Percentiles rank a stretch among this genome's conserved stretches.
These are phyloP conservation scores for Arvicanthis niloticus DNA, from an alignment of 2,113 vertebrate species.

Conservation along the genomic window DNA sequence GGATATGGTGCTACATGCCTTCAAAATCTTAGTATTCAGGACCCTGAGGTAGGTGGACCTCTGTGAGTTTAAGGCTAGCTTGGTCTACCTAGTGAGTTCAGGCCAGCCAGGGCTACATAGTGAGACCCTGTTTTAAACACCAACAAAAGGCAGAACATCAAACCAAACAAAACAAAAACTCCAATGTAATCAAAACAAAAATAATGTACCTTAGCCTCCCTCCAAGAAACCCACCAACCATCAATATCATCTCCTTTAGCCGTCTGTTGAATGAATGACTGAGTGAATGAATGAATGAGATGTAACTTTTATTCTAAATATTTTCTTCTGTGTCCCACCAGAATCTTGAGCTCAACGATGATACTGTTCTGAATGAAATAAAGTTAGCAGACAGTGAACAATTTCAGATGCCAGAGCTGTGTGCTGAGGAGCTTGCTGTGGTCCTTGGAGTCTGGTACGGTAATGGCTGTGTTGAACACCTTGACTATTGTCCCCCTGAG, in stretches of 20 bases:
- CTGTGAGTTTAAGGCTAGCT: neutral
- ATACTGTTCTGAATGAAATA: conserved; percentile 94
- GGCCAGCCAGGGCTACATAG: neutral
- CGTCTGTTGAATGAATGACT: neutral
- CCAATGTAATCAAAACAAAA: neutral
- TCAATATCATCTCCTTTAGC: neutral
- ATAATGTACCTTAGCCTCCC: neutral
- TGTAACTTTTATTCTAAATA: conserved; percentile 52
- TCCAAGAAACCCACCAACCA: neutral
- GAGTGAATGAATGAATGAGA: conserved; percentile 42
- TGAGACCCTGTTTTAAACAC: neutral
- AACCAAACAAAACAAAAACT: neutral
- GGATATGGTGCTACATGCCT: neutral
- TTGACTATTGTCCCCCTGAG: neutral
- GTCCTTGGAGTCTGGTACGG: conserved; percentile 96
- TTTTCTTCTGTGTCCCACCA: conserved; percentile 80
- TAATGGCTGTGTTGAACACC: neutral
- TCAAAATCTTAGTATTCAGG: neutral
- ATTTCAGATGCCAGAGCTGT: conserved; percentile 92
- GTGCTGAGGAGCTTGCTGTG: conserved; percentile 96
- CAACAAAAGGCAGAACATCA: too few species aligned
- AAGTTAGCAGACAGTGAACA: conserved; percentile 91
- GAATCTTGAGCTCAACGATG: conserved; percentile 94
- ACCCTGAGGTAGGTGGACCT: neutral
- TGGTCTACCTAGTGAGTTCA: neutral